Percentiles rank a stretch among this genome's conserved stretches.
These are phyloP conservation scores for Patella ulyssiponensis DNA, from an alignment of 2,888 invertebrate genomes.

Conservation along the genomic window DNA sequence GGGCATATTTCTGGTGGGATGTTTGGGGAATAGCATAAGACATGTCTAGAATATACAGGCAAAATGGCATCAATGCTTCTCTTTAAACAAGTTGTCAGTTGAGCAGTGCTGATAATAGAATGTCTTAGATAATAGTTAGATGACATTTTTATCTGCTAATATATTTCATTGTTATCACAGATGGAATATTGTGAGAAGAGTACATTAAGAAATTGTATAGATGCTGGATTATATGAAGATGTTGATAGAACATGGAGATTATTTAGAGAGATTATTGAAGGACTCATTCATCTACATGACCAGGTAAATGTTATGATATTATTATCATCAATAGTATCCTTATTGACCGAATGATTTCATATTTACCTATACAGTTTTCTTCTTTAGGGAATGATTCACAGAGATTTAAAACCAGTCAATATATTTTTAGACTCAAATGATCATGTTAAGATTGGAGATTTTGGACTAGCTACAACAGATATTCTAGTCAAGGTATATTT, in stretches of 20 bases:
- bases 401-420: slow-evolving; percentile 80
- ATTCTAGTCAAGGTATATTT: slow-evolving; percentile 72
- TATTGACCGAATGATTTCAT: too few relatives aligned
- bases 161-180: slow-evolving; percentile 71
- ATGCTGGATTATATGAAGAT: slow-evolving; percentile 82
- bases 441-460: slow-evolving; percentile 98
- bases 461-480: slow-evolving; percentile 92
- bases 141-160: not conserved
- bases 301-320: slow-evolving; percentile 77
- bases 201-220: slow-evolving; percentile 86
- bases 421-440: slow-evolving; percentile 93
- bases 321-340: not conserved
- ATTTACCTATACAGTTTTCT: slow-evolving; percentile 60
- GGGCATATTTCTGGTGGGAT: too few relatives aligned
- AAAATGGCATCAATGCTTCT: too few relatives aligned
- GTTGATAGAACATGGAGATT: slow-evolving; percentile 89
- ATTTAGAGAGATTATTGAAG: slow-evolving; percentile 94
- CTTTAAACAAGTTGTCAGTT: too few relatives aligned
- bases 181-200: slow-evolving; percentile 99
- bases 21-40: too few relatives aligned
- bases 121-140: too few relatives aligned
- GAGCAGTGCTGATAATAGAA: too few relatives aligned
- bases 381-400: slow-evolving; percentile 78
- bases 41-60: too few relatives aligned
- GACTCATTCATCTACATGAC: slow-evolving; percentile 91